Percentiles rank a stretch among this genome's conserved stretches.
Evolutionary conservation across 2,888 invertebrate species (phyloP).

Genomic region (Hymenopus coronatus): DNA sequence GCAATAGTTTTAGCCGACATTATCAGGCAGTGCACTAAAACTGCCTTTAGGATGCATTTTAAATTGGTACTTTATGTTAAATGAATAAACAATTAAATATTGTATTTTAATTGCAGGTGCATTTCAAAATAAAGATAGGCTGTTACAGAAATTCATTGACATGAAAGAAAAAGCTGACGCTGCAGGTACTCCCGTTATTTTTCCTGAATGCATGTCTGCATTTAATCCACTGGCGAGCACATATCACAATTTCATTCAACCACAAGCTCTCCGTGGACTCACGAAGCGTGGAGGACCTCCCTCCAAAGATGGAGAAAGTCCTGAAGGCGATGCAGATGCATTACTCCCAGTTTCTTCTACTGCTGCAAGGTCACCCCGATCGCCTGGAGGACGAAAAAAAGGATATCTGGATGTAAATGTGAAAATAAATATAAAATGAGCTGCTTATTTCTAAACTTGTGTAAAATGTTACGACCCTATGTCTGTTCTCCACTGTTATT

Average conservation of each 20-base stretch:
- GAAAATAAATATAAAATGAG: background rate
- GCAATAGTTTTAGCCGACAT: too few relatives aligned
- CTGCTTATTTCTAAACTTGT: too few relatives aligned
- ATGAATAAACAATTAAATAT: too few relatives aligned
- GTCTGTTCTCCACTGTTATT: too few relatives aligned
- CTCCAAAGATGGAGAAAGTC: too few relatives aligned
- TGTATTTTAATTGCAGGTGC: background rate
- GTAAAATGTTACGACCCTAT: too few relatives aligned
- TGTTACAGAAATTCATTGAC: background rate
- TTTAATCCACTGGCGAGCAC: background rate
- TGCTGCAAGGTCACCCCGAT: background rate
- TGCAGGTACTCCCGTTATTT: background rate
- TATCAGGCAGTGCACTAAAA: too few relatives aligned
- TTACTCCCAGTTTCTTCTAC: too few relatives aligned
- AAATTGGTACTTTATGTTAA: too few relatives aligned
- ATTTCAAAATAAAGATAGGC: background rate
- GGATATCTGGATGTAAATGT: background rate
- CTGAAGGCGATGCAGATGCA: too few relatives aligned
- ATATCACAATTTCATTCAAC: background rate
- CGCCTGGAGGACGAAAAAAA: background rate
- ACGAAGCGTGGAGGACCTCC: too few relatives aligned
- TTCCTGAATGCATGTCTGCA: background rate
- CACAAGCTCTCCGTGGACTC: background rate
- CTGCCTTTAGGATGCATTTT: too few relatives aligned
- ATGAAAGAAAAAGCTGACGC: background rate